phyloP scores from a whole-genome alignment of 1,140 invertebrate species.

The Drepana arcuata region DNA sequence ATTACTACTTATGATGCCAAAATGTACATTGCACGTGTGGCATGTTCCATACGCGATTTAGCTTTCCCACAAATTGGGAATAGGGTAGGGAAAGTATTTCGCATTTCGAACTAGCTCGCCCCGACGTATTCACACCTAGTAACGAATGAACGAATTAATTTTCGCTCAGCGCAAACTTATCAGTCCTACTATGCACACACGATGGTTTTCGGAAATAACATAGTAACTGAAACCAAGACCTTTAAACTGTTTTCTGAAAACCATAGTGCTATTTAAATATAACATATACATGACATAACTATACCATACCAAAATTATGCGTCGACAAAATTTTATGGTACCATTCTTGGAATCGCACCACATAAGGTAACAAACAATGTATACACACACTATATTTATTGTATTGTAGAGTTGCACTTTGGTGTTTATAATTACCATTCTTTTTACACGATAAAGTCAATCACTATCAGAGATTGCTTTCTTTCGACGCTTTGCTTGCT shows the following conservation, averaged over 20 bases:
- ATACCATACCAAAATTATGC: conserved; percentile 28
- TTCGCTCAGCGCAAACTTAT: no score
- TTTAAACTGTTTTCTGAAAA: no score
- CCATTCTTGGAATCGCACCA: conserved; percentile 56
- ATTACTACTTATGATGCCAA: conserved; percentile 27
- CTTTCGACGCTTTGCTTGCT: conserved; percentile 89
- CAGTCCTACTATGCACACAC: no score
- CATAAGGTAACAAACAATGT: conserved; percentile 46
- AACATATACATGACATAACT: conserved; percentile 16
- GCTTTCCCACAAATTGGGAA: no score
- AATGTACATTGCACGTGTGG: conserved; percentile 43
- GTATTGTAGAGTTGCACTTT: conserved; percentile 67
- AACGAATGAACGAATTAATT: no score
- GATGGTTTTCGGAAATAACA: no score
- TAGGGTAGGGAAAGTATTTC: no score
- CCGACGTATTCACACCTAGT: no score
- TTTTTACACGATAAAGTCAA: conserved; percentile 73
- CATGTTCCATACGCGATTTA: no score
- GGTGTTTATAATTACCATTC: conserved; percentile 62
- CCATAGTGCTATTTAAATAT: conserved; percentile 29
- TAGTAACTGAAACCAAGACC: no score
- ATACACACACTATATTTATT: conserved; percentile 37
- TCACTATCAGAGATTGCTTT: conserved; percentile 91
- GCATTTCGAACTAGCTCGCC: no score
- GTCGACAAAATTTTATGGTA: conserved; percentile 34